Conservation (phyloP, 2,888 invertebrate species). For the Podabrus alpinus region DNA sequence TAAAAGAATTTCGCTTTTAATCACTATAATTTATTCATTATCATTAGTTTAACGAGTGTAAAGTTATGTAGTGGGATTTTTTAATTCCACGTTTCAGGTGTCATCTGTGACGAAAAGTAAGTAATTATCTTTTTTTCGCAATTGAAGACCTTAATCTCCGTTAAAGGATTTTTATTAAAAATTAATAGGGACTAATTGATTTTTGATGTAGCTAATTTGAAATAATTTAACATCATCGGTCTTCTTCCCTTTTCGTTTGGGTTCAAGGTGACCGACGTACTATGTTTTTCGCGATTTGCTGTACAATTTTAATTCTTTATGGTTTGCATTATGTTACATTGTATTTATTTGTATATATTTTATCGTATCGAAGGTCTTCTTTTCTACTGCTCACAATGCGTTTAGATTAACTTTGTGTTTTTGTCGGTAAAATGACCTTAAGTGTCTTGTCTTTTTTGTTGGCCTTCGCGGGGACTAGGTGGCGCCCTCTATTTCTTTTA, state of each 20-base stretch:
- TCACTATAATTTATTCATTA: constrained; percentile 26
- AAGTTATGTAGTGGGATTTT: constrained; percentile 8
- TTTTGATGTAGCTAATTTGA: neutral
- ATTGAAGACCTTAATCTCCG: neutral
- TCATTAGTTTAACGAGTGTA: constrained; percentile 17
- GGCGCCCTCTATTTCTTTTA: too few species aligned
- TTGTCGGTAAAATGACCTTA: constrained; percentile 2
- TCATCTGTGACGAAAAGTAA: neutral
- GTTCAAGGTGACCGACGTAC: neutral
- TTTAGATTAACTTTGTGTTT: neutral
- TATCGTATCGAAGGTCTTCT: neutral
- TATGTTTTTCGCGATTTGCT: neutral
- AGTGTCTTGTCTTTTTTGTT: neutral
- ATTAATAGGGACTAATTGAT: neutral
- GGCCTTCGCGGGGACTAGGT: neutral
- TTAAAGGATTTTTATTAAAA: neutral
- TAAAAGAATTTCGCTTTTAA: constrained; percentile 5
- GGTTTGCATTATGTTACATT: neutral
- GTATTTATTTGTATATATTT: neutral
- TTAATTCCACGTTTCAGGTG: neutral
- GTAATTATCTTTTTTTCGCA: neutral
- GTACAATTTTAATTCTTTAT: neutral
- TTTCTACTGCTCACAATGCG: neutral
- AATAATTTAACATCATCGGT: neutral
- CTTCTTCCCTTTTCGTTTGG: neutral